Conservation (phyloP, 2,113 vertebrate species). For the Sylvilagus bachmani region DNA sequence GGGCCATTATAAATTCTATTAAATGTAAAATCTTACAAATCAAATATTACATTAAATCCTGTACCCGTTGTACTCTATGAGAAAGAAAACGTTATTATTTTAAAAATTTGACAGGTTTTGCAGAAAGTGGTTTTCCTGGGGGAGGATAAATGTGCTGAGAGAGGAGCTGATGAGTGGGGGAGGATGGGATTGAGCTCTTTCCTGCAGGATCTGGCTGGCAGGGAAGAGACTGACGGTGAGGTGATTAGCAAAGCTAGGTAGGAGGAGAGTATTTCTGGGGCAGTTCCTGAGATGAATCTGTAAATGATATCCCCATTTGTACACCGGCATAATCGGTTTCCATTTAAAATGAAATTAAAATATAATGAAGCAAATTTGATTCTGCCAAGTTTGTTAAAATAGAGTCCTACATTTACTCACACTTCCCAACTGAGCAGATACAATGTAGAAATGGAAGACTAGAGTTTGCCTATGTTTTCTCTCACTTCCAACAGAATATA, state of each 20-base stretch:
- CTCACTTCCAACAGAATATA: background rate
- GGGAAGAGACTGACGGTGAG: conserved; percentile 40
- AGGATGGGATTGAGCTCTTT: background rate
- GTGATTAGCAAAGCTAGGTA: conserved; percentile 49
- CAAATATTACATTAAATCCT: background rate
- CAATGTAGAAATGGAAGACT: background rate
- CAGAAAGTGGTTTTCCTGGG: conserved; percentile 23
- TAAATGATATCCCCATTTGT: conserved; percentile 69
- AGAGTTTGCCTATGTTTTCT: background rate
- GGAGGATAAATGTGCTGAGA: background rate
- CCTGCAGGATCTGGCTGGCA: background rate
- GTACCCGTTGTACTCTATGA: background rate
- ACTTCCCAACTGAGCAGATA: background rate
- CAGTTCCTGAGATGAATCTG: conserved; percentile 60
- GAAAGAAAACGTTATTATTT: conserved; percentile 44
- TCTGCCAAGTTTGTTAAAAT: conserved; percentile 71
- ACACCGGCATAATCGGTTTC: conserved; percentile 59
- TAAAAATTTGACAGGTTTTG: conserved; percentile 32
- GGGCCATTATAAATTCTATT: background rate
- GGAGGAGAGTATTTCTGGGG: conserved; percentile 43
- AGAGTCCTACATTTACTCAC: conserved; percentile 64
- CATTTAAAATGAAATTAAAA: conserved; percentile 76
- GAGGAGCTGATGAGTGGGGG: background rate
- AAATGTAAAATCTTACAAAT: background rate
- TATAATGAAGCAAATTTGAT: conserved; percentile 70